Conservation (phyloP, 2,113 vertebrate genomes). For the Orthonyx spaldingii region DNA sequence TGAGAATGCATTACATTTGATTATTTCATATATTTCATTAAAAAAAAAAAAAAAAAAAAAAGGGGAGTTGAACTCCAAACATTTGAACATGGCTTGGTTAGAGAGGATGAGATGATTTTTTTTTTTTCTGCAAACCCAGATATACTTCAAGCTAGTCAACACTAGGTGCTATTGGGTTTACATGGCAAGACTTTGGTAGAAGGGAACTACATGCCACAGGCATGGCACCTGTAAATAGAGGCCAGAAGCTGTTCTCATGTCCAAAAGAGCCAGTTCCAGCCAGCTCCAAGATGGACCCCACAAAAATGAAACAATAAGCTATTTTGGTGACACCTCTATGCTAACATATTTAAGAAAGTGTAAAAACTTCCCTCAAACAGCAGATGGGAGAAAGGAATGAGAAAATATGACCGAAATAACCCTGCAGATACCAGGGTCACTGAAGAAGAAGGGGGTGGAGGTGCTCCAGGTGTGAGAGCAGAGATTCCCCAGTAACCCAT, state of each 20-base stretch:
- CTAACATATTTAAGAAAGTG: background rate
- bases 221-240: background rate
- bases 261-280: fast-evolving
- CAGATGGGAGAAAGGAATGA: background rate
- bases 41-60: background rate
- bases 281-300: fast-evolving
- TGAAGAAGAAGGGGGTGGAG: background rate
- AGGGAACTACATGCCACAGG: background rate
- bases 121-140: background rate
- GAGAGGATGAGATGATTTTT: background rate
- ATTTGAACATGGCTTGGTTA: background rate
- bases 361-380: background rate
- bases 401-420: background rate
- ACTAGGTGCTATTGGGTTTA: background rate
- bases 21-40: background rate
- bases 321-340: fast-evolving
- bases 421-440: background rate
- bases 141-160: background rate
- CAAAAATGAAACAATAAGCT: background rate
- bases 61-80: background rate
- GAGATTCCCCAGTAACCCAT: background rate
- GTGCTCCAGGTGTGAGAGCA: background rate
- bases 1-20: background rate
- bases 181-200: background rate
- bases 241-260: background rate